Evolutionary conservation across 2,113 vertebrate genomes (phyloP).

Genomic region (Lophotis ruficrista): DNA sequence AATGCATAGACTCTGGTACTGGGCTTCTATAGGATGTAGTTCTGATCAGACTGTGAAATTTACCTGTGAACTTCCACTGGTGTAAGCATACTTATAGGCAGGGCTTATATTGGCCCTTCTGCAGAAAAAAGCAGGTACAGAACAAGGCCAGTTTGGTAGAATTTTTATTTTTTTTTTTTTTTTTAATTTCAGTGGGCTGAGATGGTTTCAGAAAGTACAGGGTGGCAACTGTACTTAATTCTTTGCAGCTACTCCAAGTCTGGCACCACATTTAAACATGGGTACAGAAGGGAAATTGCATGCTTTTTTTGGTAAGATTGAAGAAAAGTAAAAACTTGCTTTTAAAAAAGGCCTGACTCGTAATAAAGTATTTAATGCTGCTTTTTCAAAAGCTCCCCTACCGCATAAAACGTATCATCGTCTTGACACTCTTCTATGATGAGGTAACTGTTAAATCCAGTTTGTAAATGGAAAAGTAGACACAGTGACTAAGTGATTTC

Average conservation of each 20-base stretch:
- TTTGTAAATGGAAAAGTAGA: neutral
- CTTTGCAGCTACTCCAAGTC: neutral
- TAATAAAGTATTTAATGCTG: neutral
- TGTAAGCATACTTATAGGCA: neutral
- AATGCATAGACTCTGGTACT: neutral
- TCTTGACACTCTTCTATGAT: neutral
- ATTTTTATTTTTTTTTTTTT: neutral
- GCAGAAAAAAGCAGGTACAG: neutral
- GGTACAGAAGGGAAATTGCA: neutral
- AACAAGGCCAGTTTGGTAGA: neutral
- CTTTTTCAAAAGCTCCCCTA: neutral
- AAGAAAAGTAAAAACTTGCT: neutral
- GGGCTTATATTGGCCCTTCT: neutral
- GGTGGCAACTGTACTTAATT: slow-evolving; percentile 2
- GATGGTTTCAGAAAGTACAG: neutral
- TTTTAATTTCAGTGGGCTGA: neutral
- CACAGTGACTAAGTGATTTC: neutral
- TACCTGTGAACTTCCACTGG: neutral
- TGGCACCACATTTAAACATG: neutral
- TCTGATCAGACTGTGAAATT: neutral
- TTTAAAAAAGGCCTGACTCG: neutral
- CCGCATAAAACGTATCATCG: neutral
- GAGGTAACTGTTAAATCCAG: neutral
- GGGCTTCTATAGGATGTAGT: neutral
- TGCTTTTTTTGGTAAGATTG: neutral